A percentile compares a stretch with the other conserved stretches of the same genome.
These are phyloP conservation scores for Scomber japonicus DNA, from an alignment of 2,113 vertebrate species.

Conservation along the genomic window DNA sequence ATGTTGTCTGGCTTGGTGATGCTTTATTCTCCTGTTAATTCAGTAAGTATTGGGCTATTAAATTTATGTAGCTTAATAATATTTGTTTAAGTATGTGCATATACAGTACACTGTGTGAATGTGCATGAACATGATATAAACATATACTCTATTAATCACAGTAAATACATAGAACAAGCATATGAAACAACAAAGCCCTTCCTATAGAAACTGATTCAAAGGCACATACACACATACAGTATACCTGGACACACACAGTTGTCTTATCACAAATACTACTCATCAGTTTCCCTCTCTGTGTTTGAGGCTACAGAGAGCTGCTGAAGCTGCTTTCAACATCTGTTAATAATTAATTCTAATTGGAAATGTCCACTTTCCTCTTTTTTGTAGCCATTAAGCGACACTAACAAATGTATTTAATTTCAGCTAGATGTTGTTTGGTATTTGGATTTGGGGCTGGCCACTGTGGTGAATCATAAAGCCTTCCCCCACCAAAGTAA, in stretches of 20 bases:
- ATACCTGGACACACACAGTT: not conserved
- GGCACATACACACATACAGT: not conserved
- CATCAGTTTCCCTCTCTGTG: slow-evolving; percentile 14
- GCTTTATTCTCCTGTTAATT: too few relatives aligned
- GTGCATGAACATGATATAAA: slow-evolving; percentile 22
- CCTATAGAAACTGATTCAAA: not conserved
- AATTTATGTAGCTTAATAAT: too few relatives aligned
- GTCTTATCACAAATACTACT: slow-evolving; percentile 5
- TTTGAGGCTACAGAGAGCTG: slow-evolving; percentile 37
- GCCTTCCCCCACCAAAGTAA: slow-evolving; percentile 50
- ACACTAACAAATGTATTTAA: slow-evolving; percentile 63
- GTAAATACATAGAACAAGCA: not conserved
- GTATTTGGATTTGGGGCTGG: slow-evolving; percentile 51
- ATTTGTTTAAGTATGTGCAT: slow-evolving; percentile 3
- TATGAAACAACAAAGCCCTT: not conserved
- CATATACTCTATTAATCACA: not conserved
- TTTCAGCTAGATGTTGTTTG: slow-evolving; percentile 55
- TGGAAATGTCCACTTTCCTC: slow-evolving; percentile 6
- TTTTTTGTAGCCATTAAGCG: slow-evolving; percentile 7
- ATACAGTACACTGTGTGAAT: slow-evolving; percentile 4
- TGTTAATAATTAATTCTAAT: slow-evolving; percentile 40
- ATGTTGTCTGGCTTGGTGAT: not conserved
- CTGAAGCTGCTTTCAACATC: slow-evolving; percentile 35
- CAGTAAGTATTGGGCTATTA: too few relatives aligned
- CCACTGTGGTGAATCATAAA: slow-evolving; percentile 56